Evolutionary conservation across 2,113 vertebrate species (phyloP), one percentile per base, ranked within the genome.

Genomic region (Pseudolaguvia tuberculata): DNA sequence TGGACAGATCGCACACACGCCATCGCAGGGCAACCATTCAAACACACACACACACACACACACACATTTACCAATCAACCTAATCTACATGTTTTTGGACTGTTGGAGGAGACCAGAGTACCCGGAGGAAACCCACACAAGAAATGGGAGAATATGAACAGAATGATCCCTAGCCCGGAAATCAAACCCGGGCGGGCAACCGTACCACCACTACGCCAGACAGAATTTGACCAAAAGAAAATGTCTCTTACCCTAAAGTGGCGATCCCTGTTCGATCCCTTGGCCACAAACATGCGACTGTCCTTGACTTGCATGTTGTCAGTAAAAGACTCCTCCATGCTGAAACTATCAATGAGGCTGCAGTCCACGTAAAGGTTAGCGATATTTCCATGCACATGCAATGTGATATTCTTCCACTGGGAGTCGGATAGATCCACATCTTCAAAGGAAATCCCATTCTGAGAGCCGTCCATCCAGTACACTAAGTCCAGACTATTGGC

Each of bases 391-490:
- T 89, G 85, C 78, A 94, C 87, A 80, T 94, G 91, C 62, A 95
- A 86, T 0, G 93, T 94, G 77, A 94, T 23, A 11, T 94, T 93
- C 85, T 94, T 94, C 94, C 94, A 95, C 25, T 92, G 93, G 0
- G 91, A 89, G 75, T 95, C 93, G 0, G 92, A 91, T 5, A 95
- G 87, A 79, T 94, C 94, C 84, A 94, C 93, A 0, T 95, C 93
- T 83, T 94, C 93, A 77, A 95, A 88, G 51, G 91, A 92, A 75
- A 92, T 83, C 17, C 88, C 75, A 0, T 92, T 93, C 79, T 86
- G 90, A 6, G 84, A 76, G 48, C 90, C 91, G 17, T 90, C 92
- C 1, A 87, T 72, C 81, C 92, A 94, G 80, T 94, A 95, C 65
- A 89, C 88, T 65, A 95, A 88, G 76, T 95, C 93, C 88, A 95